Base-by-base conservation (phyloP, 2,888 invertebrate species). In the Aphidoletes aphidimyza region DNA sequence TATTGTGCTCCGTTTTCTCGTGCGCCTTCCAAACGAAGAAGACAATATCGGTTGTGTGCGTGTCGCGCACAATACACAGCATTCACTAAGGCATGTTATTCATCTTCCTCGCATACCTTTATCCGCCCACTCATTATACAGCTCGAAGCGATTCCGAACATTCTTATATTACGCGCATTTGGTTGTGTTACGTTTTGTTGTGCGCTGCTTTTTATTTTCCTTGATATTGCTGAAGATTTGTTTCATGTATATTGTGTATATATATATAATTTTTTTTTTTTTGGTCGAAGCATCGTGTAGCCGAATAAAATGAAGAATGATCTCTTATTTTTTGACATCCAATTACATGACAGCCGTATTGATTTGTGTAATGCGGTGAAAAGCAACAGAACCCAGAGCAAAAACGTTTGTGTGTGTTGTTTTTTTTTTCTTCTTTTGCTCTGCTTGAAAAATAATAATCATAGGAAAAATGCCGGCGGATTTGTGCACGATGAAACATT, bases 231-330 rank as follows among this genome's bases (percentile, higher is more conserved):
- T 8, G 9, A 45, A 45, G 9, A 45, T 59, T 22, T 30, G 22
- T 30, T 59, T 6, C 19, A 17, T 47, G 47, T 47, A 19, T 47
- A 19, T 54, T 22, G 54, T 54, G n/a, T 54, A n/a, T n/a, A n/a
- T n/a, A n/a, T n/a, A n/a, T n/a, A 42, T 26, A 5, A 22, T 54
- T 69, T 69, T 69, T 69, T n/a, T 37, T 37, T 69, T 37, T 19
- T 37, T n/a, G 36, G 6, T 81, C n/a, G n/a, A n/a, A n/a, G n/a
- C n/a, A n/a, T 69, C 69, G 69, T 69, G 81, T 22, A 81, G 37
- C 81, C 81, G 34, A 69, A 69, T 69, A 81, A 81, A 81, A 81
- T 37, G 81, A 81, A 81, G 81, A 81, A 81, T 81, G 81, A 81
- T 81, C 81, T 81, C 81, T 37, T 81, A 81, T 81, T 81, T 81